phyloP scores from a whole-genome alignment of 2,797 vertebrate species.

The Sphenodon punctatus region DNA sequence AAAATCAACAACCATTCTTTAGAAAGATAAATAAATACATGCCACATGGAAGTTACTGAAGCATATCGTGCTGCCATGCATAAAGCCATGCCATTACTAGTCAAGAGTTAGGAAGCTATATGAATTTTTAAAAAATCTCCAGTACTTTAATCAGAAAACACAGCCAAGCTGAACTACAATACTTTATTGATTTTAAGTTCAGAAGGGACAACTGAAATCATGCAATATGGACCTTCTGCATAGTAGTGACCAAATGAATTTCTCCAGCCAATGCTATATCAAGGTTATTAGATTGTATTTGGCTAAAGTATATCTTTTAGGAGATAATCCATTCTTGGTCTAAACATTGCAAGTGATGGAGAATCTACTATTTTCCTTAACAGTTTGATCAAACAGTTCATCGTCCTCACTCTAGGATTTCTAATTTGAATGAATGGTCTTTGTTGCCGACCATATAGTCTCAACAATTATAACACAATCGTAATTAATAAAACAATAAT shows the following conservation, averaged over 20 bases:
- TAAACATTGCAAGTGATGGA: too few species aligned
- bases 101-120: conserved; percentile 1
- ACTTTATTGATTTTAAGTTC: background rate
- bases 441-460: too few species aligned
- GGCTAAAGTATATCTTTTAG: background rate
- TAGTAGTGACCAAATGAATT: background rate
- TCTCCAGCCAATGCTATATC: background rate
- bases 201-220: background rate
- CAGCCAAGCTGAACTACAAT: background rate
- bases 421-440: too few species aligned
- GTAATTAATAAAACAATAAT: too few species aligned
- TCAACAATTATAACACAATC: too few species aligned
- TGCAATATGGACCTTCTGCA: background rate
- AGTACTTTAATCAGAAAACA: background rate
- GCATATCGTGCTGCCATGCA: background rate
- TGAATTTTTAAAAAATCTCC: background rate
- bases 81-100: background rate
- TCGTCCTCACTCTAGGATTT: too few species aligned
- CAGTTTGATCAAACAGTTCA: too few species aligned
- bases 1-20: background rate
- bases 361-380: too few species aligned
- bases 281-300: background rate
- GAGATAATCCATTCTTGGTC: too few species aligned
- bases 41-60: background rate
- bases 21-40: background rate